phyloP scores from a whole-genome alignment of 2,113 vertebrate genomes.

The Esox niger region DNA sequence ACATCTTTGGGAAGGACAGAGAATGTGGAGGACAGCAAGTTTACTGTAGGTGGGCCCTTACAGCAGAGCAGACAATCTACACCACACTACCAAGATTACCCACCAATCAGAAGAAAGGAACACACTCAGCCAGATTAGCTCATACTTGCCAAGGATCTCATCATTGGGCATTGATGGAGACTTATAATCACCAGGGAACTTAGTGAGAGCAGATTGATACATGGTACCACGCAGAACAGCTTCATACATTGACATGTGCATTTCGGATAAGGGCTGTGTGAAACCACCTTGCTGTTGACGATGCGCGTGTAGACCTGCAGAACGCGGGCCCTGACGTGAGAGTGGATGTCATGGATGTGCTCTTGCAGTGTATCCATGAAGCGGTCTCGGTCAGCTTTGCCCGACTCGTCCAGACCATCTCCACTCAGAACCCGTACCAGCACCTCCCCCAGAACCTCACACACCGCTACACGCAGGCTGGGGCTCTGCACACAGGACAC shows the following conservation, averaged over 20 bases:
- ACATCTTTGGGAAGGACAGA: conserved; percentile 19
- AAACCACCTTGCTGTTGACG: conserved; percentile 82
- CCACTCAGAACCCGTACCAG: conserved; percentile 84
- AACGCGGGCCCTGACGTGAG: conserved; percentile 85
- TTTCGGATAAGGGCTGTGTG: too few species aligned
- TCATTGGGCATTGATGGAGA: conserved; percentile 38
- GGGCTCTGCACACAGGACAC: conserved; percentile 78
- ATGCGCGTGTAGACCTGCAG: conserved; percentile 87
- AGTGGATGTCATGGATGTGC: conserved; percentile 81
- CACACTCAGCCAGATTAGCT: conserved; percentile 22
- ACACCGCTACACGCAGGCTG: conserved; percentile 84
- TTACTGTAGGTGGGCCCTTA: conserved; percentile 52
- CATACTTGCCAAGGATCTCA: conserved; percentile 49
- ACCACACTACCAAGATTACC: conserved; percentile 53
- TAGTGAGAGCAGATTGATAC: too few species aligned
- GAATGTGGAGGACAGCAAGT: conserved; percentile 6
- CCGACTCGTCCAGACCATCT: conserved; percentile 80
- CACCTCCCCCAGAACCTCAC: conserved; percentile 83
- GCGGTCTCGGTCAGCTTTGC: conserved; percentile 81
- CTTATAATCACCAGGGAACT: too few species aligned
- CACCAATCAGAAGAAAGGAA: conserved; percentile 12
- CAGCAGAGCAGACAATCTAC: conserved; percentile 45
- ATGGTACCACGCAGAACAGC: too few species aligned
- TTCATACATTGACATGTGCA: too few species aligned
- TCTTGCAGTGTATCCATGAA: conserved; percentile 87